phyloP scores from a whole-genome alignment of 1,140 invertebrate species.

The Acarapis woodi region DNA sequence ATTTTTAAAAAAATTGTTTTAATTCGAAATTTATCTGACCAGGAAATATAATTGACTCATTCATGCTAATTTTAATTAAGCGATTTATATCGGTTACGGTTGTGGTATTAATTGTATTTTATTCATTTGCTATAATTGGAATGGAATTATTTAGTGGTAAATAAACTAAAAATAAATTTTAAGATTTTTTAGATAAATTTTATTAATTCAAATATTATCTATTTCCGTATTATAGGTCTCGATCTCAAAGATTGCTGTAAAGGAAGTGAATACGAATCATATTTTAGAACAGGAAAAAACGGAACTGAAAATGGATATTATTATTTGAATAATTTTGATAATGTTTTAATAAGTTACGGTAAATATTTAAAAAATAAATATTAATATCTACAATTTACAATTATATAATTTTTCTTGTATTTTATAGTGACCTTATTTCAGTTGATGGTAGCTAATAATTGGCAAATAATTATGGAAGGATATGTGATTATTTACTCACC shows the following conservation, averaged over 20 bases:
- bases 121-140: constrained; percentile 65
- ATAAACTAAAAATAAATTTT: too few relatives aligned
- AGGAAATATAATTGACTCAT: constrained; percentile 62
- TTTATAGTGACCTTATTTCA: constrained; percentile 50
- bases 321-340: constrained; percentile 56
- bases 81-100: constrained; percentile 38
- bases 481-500: constrained; percentile 32
- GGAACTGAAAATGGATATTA: constrained; percentile 38
- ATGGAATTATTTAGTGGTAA: constrained; percentile 62
- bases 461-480: constrained; percentile 67
- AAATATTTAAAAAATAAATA: constrained; percentile 8
- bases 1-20: too few relatives aligned
- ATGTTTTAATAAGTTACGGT: constrained; percentile 20
- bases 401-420: constrained; percentile 12
- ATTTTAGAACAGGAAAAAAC: constrained; percentile 33
- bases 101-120: constrained; percentile 58
- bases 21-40: too few relatives aligned
- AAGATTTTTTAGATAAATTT: too few relatives aligned
- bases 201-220: too few relatives aligned
- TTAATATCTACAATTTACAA: constrained; percentile 2
- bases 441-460: constrained; percentile 60
- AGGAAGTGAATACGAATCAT: constrained; percentile 51
- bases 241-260: constrained; percentile 53
- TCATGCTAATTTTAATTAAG: constrained; percentile 40
- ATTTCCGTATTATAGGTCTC: too few relatives aligned